Percentiles rank a stretch among this genome's conserved stretches.
Conservation (phyloP, 53 echinoderm and acorn worm species). For the Antedon mediterranea region DNA sequence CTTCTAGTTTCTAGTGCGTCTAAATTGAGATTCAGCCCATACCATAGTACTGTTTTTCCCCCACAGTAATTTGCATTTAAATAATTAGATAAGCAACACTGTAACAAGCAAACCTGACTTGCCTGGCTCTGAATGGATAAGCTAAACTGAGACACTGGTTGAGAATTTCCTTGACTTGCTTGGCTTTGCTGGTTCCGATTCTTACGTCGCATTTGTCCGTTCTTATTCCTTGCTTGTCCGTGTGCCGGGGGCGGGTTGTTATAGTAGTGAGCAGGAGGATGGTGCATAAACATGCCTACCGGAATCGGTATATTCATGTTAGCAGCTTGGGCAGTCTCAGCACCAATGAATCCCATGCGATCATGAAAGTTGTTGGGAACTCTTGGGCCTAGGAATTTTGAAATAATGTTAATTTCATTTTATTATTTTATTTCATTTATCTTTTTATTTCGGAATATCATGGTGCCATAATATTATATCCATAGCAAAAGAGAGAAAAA, state of each 20-base stretch:
- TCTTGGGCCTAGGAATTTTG: constrained; percentile 46
- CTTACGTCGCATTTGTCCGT: constrained; percentile 28
- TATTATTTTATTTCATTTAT: no score
- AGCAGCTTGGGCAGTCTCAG: constrained; percentile 66
- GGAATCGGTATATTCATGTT: constrained; percentile 78
- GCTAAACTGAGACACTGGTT: constrained; percentile 92
- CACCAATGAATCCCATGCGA: constrained; percentile 89
- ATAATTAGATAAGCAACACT: no score
- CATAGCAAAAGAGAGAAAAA: no score
- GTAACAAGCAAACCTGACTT: constrained; percentile 44
- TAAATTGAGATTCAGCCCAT: no score
- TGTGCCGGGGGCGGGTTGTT: constrained; percentile 27
- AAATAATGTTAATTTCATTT: no score
- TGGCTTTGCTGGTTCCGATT: constrained; percentile 11
- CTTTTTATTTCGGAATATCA: no score
- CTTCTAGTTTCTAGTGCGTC: no score
- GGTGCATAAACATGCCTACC: constrained; percentile 97
- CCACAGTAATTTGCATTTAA: no score
- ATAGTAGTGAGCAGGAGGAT: constrained; percentile 65
- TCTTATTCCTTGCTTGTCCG: constrained; percentile 14
- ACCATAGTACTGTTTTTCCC: no score
- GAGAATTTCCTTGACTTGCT: constrained; percentile 7
- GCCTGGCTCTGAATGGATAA: constrained; percentile 84
- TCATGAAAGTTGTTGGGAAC: constrained; percentile 45
- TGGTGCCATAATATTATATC: no score